Conservation (phyloP, 2,888 invertebrate genomes). For the Athalia cordata region DNA sequence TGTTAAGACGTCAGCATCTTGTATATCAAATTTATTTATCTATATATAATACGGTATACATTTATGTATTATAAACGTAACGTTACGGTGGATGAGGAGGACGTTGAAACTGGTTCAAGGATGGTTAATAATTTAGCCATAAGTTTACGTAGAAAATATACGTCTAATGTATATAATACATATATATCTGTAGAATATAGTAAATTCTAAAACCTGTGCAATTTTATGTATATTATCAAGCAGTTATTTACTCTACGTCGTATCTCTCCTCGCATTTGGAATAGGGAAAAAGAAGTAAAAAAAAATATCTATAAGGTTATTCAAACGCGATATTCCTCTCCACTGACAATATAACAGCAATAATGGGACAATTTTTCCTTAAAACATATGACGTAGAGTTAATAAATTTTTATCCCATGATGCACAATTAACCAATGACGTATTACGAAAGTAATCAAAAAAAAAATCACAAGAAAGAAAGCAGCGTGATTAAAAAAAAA, state of each 20-base stretch:
- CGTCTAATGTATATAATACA: background rate
- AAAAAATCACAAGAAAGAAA: background rate
- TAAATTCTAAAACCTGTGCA: background rate
- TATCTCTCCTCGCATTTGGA: too few relatives aligned
- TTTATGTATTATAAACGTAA: too few relatives aligned
- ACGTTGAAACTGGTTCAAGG: constrained; percentile 18
- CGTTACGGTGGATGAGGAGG: too few relatives aligned
- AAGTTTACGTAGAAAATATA: background rate
- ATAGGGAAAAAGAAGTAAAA: too few relatives aligned
- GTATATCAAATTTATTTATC: too few relatives aligned
- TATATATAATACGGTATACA: background rate
- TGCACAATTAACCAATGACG: background rate
- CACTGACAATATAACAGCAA: background rate
- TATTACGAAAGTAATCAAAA: background rate
- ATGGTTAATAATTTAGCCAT: constrained; percentile 18
- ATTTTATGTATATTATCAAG: too few relatives aligned
- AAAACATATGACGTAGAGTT: background rate
- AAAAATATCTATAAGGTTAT: background rate
- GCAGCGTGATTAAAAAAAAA: background rate
- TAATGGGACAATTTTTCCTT: background rate
- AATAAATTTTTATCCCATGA: too few relatives aligned
- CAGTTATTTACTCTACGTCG: too few relatives aligned
- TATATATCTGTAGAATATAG: background rate
- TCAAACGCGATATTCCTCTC: constrained; percentile 1
- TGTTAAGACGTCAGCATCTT: too few relatives aligned